Evolutionary conservation across 1,140 invertebrate species (phyloP).

Genomic region (Calephelis nemesis): DNA sequence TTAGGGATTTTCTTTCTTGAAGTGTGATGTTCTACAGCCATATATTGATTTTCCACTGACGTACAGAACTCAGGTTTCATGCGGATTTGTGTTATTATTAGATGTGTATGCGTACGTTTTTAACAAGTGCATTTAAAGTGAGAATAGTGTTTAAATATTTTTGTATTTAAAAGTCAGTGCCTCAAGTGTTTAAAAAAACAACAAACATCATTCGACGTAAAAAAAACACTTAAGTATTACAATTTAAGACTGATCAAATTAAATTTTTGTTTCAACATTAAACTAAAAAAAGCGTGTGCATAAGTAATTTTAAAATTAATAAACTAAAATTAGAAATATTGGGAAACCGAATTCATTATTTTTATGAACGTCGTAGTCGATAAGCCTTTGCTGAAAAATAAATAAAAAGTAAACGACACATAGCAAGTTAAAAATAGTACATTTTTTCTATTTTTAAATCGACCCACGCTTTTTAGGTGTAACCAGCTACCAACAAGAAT

Average conservation of each 20-base stretch:
- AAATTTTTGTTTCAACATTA: neutral
- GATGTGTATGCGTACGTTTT: constrained; percentile 52
- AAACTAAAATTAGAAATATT: too few relatives aligned
- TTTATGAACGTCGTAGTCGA: too few relatives aligned
- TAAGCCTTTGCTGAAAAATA: neutral
- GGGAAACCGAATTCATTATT: too few relatives aligned
- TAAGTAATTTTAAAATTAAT: too few relatives aligned
- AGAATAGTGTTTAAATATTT: neutral
- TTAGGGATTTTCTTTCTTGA: constrained; percentile 28
- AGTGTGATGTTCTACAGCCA: constrained; percentile 44
- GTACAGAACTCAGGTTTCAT: constrained; percentile 46
- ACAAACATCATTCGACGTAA: constrained; percentile 1
- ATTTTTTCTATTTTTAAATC: neutral
- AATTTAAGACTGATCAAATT: constrained; percentile 9
- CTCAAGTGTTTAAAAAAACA: constrained; percentile 28
- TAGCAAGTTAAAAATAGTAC: too few relatives aligned
- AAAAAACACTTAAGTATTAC: constrained; percentile 18
- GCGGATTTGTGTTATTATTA: constrained; percentile 64
- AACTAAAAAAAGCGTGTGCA: too few relatives aligned
- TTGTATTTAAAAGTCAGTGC: constrained; percentile 27
- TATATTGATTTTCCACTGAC: constrained; percentile 72
- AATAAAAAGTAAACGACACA: neutral
- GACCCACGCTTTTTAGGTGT: too few relatives aligned
- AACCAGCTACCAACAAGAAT: too few relatives aligned
- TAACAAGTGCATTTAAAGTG: constrained; percentile 44